Base-by-base conservation (phyloP, 2,797 vertebrate species). In the Anguilla megastoma region DNA sequence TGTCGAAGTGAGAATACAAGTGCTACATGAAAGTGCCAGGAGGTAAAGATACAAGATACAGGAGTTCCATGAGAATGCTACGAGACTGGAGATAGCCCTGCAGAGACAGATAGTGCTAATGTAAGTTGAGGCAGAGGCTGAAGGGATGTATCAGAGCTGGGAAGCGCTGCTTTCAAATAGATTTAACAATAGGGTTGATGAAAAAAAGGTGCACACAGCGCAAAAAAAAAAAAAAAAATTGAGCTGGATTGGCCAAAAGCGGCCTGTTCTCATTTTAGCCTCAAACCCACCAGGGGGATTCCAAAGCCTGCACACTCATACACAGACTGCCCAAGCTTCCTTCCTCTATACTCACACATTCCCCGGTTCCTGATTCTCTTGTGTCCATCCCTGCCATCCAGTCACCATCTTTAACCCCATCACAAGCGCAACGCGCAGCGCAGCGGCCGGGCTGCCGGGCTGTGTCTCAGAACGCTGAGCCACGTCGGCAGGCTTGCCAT, bases 241-340 rank as follows among this genome's bases (percentile, higher is more conserved):
- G 1, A 82, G 21, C 8, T 82, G 79, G 79, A 24, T 0, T 82
- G 14, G 33, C 12, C 76, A 87, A 79, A 79, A 30, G 60, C 21
- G 56, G 1, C 56, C 24, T 4, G 79, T 74, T 74, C 82, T 85
- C 50, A 21, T 54, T 88, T 85, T 45, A 8, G 21, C n/a, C 63
- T 45, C 66, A 71, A 12, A 84, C n/a, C 84, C 30, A 12, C 18
- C 50, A 54, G 87, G 87, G 87, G 52, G 87, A 88, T 88, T 88
- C 82, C 87, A 54, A 58, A 16, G 50, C 48, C 30, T 88, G 30
- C 36, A 54, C 83, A 88, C 82, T 85, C 87, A 88, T 21, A 52
- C 63, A 66, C 87, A 74, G 45, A n/a, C 63, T 12, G 60, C 48
- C 50, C 33, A 16, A 71, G 33, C 87, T 88, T 88, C 87, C 63